A percentile compares a stretch with the other conserved stretches of the same genome.
Conservation (phyloP, 2,113 vertebrate genomes). For the Notothenia rossii region DNA sequence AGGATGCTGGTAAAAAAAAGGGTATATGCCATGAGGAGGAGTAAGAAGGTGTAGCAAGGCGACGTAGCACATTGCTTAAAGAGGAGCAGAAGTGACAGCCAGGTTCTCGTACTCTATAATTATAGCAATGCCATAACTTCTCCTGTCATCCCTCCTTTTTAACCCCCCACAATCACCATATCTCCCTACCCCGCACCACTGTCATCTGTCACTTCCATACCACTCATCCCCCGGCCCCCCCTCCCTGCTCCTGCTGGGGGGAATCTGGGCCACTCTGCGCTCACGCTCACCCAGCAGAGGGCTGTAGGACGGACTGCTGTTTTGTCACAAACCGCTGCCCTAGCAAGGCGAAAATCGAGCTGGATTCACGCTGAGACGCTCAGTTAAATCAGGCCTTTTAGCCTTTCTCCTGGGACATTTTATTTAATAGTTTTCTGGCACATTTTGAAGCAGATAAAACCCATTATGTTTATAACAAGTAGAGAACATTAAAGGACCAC, state of each 20-base stretch:
- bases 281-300: neutral
- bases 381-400: too few species aligned
- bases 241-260: conserved; percentile 7
- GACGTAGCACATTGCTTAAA: neutral
- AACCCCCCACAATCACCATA: neutral
- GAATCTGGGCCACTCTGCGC: conserved; percentile 37
- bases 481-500: too few species aligned
- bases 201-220: conserved; percentile 51
- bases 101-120: conserved; percentile 51
- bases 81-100: conserved; percentile 43
- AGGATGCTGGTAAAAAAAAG: too few species aligned
- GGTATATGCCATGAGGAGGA: neutral
- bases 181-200: conserved; percentile 19
- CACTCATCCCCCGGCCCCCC: neutral
- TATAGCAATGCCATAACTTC: conserved; percentile 36
- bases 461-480: neutral
- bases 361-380: neutral
- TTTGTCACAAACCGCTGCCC: conserved; percentile 39
- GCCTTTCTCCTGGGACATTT: neutral
- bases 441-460: neutral
- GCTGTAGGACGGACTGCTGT: neutral
- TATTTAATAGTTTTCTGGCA: neutral
- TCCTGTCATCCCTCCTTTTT: conserved; percentile 25
- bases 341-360: neutral
- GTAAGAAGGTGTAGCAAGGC: neutral